These are phyloP conservation scores for Drosophila santomea DNA, from an alignment of 1,140 invertebrate genomes.

Conservation along the genomic window DNA sequence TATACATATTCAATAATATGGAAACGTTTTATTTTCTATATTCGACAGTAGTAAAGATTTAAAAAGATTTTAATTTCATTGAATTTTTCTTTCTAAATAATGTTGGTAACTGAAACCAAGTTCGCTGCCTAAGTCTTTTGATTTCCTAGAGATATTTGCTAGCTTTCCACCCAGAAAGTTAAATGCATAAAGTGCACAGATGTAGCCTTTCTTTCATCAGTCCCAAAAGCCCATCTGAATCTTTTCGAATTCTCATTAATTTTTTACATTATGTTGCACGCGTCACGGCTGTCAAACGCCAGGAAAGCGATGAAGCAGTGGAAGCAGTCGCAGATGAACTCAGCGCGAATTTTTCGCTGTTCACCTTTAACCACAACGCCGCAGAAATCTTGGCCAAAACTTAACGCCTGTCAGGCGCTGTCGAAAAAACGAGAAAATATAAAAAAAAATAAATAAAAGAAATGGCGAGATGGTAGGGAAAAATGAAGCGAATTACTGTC, in stretches of 20 bases:
- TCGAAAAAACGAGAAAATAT: conserved; percentile 41
- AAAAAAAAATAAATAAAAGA: conserved; percentile 9
- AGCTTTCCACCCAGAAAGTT: conserved; percentile 4
- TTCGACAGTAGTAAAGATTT: too few species aligned
- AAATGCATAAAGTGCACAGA: conserved; percentile 1
- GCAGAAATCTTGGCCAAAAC: conserved; percentile 32
- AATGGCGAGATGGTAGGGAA: conserved; percentile 19
- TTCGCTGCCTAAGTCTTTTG: conserved; percentile 55
- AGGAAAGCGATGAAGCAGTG: conserved; percentile 12
- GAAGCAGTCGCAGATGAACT: conserved; percentile 30
- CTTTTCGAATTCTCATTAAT: conserved; percentile 43
- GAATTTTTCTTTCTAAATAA: too few species aligned
- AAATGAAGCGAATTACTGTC: conserved; percentile 41
- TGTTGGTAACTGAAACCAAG: not conserved
- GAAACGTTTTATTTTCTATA: too few species aligned
- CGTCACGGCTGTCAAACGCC: conserved; percentile 62
- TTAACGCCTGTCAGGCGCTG: conserved; percentile 71
- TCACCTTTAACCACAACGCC: conserved; percentile 43
- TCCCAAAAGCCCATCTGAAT: conserved; percentile 9
- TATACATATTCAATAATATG: too few species aligned
- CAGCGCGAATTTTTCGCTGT: conserved; percentile 47
- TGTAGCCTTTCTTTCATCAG: conserved; percentile 33
- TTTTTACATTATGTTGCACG: conserved; percentile 53
- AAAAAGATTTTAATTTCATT: too few species aligned
- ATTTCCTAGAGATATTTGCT: conserved; percentile 2